phyloP scores from a whole-genome alignment of 2,797 vertebrate genomes.

The Cercopithecus hamlyni region DNA sequence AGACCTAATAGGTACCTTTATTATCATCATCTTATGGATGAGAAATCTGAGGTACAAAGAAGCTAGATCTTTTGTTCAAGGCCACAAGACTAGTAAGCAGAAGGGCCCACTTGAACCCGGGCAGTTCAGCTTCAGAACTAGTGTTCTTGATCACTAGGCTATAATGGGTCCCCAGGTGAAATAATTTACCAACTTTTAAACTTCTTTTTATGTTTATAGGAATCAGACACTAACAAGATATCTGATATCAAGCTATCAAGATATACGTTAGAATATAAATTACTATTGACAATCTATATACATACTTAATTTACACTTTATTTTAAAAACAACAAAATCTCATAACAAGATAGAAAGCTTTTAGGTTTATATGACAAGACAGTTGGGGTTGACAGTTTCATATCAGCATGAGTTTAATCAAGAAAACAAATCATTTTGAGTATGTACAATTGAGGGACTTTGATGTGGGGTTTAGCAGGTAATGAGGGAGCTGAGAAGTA shows the following conservation, averaged over 20 bases:
- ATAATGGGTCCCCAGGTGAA: background rate
- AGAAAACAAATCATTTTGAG: background rate
- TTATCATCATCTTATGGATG: background rate
- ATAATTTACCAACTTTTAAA: background rate
- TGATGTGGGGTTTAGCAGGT: background rate
- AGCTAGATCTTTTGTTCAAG: background rate
- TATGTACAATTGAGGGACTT: background rate
- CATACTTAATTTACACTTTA: background rate
- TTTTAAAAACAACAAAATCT: background rate
- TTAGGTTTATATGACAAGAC: background rate
- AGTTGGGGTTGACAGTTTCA: background rate
- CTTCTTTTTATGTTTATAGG: background rate
- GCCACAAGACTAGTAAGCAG: background rate
- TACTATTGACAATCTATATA: background rate
- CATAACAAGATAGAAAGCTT: background rate
- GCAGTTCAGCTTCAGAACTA: background rate
- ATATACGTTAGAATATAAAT: background rate
- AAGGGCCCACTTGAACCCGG: background rate
- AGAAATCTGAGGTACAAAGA: background rate
- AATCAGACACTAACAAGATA: background rate
- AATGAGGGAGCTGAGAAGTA: background rate
- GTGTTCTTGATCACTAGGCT: background rate
- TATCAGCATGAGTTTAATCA: background rate
- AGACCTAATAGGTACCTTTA: background rate
- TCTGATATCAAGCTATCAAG: background rate